phyloP scores from a whole-genome alignment of 2,113 vertebrate species.

The Echinops telfairi region DNA sequence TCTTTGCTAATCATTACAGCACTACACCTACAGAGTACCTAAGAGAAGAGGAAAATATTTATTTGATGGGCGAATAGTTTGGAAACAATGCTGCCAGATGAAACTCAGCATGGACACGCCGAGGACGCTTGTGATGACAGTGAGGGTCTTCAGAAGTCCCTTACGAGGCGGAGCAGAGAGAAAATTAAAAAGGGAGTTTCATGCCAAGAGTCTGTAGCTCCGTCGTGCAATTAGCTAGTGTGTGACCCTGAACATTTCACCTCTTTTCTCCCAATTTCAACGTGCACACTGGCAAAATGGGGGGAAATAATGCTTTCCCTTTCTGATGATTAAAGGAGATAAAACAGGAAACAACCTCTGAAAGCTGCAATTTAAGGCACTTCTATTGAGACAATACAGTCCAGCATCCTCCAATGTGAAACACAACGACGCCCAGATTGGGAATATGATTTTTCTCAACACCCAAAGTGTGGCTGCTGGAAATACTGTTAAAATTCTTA shows the following conservation, averaged over 20 bases:
- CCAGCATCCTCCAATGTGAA: not conserved
- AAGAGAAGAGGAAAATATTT: not conserved
- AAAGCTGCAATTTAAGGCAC: not conserved
- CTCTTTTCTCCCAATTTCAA: conserved; percentile 6
- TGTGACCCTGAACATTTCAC: not conserved
- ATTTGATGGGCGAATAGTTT: conserved; percentile 1
- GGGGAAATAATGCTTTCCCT: not conserved
- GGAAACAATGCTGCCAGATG: not conserved
- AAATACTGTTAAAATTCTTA: not conserved
- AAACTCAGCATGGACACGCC: not conserved
- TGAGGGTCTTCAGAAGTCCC: not conserved
- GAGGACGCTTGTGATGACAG: not conserved
- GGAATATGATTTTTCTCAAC: not conserved
- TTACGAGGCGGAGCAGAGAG: not conserved
- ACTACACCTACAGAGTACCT: not conserved
- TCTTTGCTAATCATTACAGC: not conserved
- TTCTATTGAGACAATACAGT: not conserved
- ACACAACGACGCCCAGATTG: not conserved
- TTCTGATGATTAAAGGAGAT: not conserved
- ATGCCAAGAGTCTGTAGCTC: not conserved
- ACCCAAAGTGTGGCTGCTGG: not conserved
- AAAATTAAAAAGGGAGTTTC: not conserved
- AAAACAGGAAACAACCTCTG: not conserved
- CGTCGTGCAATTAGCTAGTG: not conserved
- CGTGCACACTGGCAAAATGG: not conserved